phyloP scores from a whole-genome alignment of 1,140 invertebrate genomes.

The Lepidurus apus region DNA sequence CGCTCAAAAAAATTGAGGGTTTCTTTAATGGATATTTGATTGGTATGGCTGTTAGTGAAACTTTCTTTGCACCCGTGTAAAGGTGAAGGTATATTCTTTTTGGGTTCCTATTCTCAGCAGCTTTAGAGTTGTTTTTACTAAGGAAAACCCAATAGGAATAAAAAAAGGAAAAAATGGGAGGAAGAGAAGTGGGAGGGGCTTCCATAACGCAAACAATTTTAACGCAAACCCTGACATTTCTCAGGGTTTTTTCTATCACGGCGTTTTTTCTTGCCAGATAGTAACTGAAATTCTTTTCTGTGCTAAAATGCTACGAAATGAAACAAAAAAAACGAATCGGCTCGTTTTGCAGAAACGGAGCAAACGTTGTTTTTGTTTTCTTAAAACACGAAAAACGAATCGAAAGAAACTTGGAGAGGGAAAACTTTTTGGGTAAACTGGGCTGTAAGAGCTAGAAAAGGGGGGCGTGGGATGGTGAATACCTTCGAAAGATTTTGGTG shows the following conservation, averaged over 20 bases:
- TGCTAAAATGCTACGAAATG: conserved; percentile 15
- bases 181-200: conserved; percentile 13
- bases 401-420: neutral
- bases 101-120: neutral
- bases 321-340: conserved; percentile 14
- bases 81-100: neutral
- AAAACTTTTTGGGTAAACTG: neutral
- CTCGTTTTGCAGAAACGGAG: neutral
- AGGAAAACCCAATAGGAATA: neutral
- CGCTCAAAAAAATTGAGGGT: conserved; percentile 2
- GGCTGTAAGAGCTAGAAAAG: neutral
- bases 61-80: conserved; percentile 13
- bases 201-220: conserved; percentile 16
- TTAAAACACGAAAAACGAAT: neutral
- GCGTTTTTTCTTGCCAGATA: conserved; percentile 3
- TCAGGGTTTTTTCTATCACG: neutral
- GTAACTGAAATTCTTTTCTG: conserved; percentile 2
- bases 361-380: neutral
- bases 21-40: neutral
- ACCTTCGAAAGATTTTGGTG: neutral
- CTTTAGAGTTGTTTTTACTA: neutral
- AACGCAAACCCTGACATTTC: conserved; percentile 3
- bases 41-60: conserved; percentile 12
- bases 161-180: neutral
- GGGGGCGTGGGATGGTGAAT: neutral